A percentile compares a stretch with the other conserved stretches of the same genome.
Conservation (phyloP, 1,140 invertebrate species). For the Heliothis subflexa region DNA sequence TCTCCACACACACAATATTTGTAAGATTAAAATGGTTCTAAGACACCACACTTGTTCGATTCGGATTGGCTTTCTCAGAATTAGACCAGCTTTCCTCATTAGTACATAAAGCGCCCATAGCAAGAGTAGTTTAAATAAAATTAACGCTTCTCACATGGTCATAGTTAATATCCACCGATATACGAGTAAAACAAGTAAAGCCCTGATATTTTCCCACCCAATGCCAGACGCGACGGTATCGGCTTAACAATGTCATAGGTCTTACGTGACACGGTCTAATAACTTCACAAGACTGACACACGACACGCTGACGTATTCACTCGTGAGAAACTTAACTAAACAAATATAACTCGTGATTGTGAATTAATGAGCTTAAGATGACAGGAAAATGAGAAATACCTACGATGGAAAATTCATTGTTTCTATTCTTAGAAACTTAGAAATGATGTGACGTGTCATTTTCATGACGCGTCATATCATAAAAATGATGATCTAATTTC, state of each 20-base stretch:
- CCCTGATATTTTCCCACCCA: too few relatives aligned
- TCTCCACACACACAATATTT: too few relatives aligned
- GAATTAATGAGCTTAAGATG: constrained; percentile 13
- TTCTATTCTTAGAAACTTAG: background rate
- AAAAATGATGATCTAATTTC: background rate
- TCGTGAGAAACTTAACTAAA: constrained; percentile 12
- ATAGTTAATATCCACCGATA: too few relatives aligned
- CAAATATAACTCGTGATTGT: constrained; percentile 7
- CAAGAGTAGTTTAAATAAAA: too few relatives aligned
- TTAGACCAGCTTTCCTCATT: background rate
- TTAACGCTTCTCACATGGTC: too few relatives aligned
- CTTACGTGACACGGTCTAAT: background rate
- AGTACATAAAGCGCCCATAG: background rate
- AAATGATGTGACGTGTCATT: too few relatives aligned
- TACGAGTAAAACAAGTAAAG: too few relatives aligned
- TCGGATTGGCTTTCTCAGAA: too few relatives aligned
- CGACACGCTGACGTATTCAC: background rate
- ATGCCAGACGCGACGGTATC: too few relatives aligned
- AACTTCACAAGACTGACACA: background rate
- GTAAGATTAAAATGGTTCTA: too few relatives aligned
- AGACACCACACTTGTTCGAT: too few relatives aligned
- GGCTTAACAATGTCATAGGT: too few relatives aligned
- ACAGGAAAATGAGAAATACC: background rate
- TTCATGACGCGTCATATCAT: background rate
- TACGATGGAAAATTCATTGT: background rate